A percentile compares a stretch with the other conserved stretches of the same genome.
phyloP scores from a whole-genome alignment of 2,797 vertebrate genomes.

The Erethizon dorsatum region DNA sequence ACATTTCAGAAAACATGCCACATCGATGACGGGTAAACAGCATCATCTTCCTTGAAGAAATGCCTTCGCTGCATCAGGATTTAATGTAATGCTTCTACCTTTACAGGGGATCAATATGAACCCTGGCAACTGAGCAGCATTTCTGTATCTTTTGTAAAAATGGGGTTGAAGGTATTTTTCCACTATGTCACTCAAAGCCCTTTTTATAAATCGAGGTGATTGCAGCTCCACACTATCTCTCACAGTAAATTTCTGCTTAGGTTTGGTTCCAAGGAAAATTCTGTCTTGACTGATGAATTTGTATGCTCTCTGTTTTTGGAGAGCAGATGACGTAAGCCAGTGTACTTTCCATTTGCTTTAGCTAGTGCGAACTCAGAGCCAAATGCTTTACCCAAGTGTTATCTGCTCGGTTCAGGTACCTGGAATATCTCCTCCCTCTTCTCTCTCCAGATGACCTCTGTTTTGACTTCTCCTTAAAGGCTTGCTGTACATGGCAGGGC shows the following conservation, averaged over 20 bases:
- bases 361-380: not conserved
- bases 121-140: constrained; percentile 62
- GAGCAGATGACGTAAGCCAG: not conserved
- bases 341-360: constrained; percentile 54
- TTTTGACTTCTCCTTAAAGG: not conserved
- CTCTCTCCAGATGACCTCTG: not conserved
- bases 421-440: not conserved
- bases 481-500: not conserved
- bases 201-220: constrained; percentile 74
- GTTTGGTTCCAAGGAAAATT: constrained; percentile 72
- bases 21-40: constrained; percentile 15
- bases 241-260: constrained; percentile 73
- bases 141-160: constrained; percentile 72
- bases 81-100: constrained; percentile 45
- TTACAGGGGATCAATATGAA: constrained; percentile 65
- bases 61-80: not conserved
- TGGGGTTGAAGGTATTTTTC: constrained; percentile 72
- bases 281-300: constrained; percentile 65
- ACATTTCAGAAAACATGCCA: constrained; percentile 60
- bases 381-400: not conserved
- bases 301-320: constrained; percentile 71
- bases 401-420: not conserved
- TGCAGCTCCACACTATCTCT: constrained; percentile 39
- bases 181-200: constrained; percentile 71
- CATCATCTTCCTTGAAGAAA: constrained; percentile 51